These are phyloP conservation scores for Corythucha ciliata DNA, from an alignment of 2,888 invertebrate species.

Conservation along the genomic window DNA sequence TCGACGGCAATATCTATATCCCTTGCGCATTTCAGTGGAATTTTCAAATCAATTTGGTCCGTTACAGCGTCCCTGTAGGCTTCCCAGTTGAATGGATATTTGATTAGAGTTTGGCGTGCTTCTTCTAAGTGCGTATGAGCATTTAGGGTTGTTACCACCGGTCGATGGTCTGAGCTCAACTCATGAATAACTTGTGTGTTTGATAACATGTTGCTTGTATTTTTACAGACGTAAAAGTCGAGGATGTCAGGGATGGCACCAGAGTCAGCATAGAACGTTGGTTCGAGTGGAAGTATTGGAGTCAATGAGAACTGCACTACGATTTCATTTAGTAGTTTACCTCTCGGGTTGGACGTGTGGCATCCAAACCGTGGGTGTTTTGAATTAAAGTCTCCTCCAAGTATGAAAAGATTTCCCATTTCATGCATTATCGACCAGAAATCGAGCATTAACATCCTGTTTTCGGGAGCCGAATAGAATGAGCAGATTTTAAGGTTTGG, in stretches of 20 bases:
- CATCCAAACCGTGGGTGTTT: conserved; percentile 2
- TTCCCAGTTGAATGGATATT: conserved; percentile 1
- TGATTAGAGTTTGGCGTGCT: background rate
- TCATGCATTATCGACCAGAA: background rate
- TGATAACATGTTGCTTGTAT: background rate
- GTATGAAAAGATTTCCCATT: background rate
- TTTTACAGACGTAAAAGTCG: conserved; percentile 3
- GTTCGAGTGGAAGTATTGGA: background rate
- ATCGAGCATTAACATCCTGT: background rate
- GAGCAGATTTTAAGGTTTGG: background rate
- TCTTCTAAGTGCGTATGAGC: background rate
- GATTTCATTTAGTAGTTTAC: background rate
- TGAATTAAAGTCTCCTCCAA: conserved; percentile 3
- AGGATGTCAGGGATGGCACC: background rate
- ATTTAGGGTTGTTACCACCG: background rate
- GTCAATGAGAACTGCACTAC: background rate
- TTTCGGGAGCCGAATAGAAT: conserved; percentile 2
- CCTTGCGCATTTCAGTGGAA: background rate
- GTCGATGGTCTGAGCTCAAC: conserved; percentile 3
- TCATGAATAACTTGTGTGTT: background rate
- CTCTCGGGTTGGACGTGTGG: conserved; percentile 1
- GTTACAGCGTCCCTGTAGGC: background rate
- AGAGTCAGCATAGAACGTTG: background rate
- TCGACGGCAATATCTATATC: conserved; percentile 1
- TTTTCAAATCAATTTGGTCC: background rate